Percentiles rank a stretch among this genome's conserved stretches.
Conservation (phyloP, 1,140 invertebrate genomes). For the Ceratosolen fusciceps region DNA sequence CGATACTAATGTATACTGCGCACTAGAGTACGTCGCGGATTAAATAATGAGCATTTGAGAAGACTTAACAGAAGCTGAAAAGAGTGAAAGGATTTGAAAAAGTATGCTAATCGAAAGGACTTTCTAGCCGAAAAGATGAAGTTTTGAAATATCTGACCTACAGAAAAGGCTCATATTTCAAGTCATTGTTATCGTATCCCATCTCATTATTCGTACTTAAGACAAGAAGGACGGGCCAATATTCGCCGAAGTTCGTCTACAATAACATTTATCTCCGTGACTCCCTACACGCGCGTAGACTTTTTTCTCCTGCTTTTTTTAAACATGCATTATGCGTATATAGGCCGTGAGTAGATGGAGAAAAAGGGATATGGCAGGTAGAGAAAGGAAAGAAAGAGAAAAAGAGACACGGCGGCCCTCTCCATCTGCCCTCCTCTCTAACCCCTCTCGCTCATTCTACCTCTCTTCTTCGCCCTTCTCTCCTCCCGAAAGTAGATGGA, state of each 20-base stretch:
- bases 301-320: conserved; percentile 26
- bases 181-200: conserved; percentile 10
- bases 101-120: not conserved
- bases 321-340: conserved; percentile 35
- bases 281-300: conserved; percentile 3
- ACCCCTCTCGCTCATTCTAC: too few species aligned
- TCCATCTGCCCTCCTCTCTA: too few species aligned
- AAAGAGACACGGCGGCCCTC: not conserved
- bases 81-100: not conserved
- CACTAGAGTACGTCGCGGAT: not conserved
- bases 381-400: conserved; percentile 45
- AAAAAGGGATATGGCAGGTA: conserved; percentile 42
- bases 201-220: conserved; percentile 18
- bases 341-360: conserved; percentile 39
- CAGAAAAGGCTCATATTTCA: conserved; percentile 40
- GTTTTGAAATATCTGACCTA: conserved; percentile 32
- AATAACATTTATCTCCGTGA: conserved; percentile 33
- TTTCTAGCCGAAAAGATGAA: not conserved
- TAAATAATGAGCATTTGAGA: not conserved
- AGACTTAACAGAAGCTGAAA: not conserved
- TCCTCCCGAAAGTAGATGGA: conserved; percentile 43
- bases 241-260: conserved; percentile 19
- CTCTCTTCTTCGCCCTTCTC: conserved; percentile 14
- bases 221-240: conserved; percentile 23
- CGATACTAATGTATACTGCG: not conserved